Conservation (phyloP, 2,113 vertebrate species). For the Orthonyx spaldingii region DNA sequence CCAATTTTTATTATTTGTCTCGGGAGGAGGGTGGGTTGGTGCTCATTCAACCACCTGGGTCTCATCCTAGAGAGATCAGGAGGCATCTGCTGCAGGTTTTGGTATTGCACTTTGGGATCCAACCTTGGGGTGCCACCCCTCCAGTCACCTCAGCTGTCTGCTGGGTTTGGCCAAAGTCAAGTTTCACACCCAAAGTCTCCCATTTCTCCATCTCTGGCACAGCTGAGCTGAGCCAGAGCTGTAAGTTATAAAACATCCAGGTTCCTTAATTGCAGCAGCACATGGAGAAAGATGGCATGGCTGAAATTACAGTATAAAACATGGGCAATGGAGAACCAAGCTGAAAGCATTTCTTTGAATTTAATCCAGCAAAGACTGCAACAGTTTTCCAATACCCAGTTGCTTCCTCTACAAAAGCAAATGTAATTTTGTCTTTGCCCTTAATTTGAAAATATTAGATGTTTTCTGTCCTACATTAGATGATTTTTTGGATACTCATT, state of each 20-base stretch:
- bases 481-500: not conserved
- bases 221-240: not conserved
- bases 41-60: not conserved
- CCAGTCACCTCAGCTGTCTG: not conserved
- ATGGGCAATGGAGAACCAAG: not conserved
- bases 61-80: not conserved
- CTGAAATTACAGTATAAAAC: not conserved
- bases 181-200: not conserved
- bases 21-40: not conserved
- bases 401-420: not conserved
- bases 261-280: not conserved
- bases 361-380: not conserved
- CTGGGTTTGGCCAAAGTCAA: not conserved
- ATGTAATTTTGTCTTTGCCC: not conserved
- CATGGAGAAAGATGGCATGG: not conserved
- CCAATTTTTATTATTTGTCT: not conserved
- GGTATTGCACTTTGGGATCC: not conserved
- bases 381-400: not conserved
- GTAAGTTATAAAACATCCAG: not conserved
- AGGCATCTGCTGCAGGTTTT: not conserved
- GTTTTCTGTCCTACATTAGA: not conserved
- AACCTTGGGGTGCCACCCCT: not conserved
- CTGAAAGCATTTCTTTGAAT: not conserved
- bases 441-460: not conserved
- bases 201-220: not conserved